Evolutionary conservation across 1,140 invertebrate genomes (phyloP).

Genomic region (Bicyclus anynana): DNA sequence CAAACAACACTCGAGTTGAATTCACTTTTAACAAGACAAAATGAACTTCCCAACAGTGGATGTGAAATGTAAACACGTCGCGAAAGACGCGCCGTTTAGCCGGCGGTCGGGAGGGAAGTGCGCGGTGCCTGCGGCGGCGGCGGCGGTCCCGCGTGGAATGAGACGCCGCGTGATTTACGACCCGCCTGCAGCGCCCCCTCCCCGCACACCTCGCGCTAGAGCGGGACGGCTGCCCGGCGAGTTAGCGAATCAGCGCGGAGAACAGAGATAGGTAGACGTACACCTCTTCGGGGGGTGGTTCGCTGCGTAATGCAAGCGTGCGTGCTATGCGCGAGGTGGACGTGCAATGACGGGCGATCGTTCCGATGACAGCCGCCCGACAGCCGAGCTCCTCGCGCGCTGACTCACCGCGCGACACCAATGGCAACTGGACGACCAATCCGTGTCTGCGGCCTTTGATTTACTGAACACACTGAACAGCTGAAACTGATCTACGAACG

Average conservation of each 20-base stretch:
- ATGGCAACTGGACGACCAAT: slow-evolving; percentile 48
- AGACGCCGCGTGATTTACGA: slow-evolving; percentile 75
- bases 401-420: slow-evolving; percentile 58
- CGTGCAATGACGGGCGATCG: slow-evolving; percentile 70
- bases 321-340: slow-evolving; percentile 71
- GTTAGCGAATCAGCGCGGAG: slow-evolving; percentile 23
- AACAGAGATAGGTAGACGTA: slow-evolving; percentile 54
- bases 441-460: background rate
- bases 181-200: slow-evolving; percentile 69
- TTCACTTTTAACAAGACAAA: slow-evolving; percentile 52
- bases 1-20: slow-evolving; percentile 51
- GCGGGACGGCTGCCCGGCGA: slow-evolving; percentile 33
- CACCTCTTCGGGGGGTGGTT: slow-evolving; percentile 63
- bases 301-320: slow-evolving; percentile 75
- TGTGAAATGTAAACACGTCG: slow-evolving; percentile 66
- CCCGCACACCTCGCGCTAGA: slow-evolving; percentile 54
- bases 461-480: no score
- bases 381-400: slow-evolving; percentile 52
- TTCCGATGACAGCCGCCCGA: slow-evolving; percentile 64
- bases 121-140: slow-evolving; percentile 67
- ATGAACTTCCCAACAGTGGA: slow-evolving; percentile 52
- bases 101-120: slow-evolving; percentile 67
- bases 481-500: no score
- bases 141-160: slow-evolving; percentile 75
- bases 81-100: slow-evolving; percentile 67